Evolutionary conservation across 2,888 invertebrate species (phyloP).

Genomic region (Aphidoletes aphidimyza): DNA sequence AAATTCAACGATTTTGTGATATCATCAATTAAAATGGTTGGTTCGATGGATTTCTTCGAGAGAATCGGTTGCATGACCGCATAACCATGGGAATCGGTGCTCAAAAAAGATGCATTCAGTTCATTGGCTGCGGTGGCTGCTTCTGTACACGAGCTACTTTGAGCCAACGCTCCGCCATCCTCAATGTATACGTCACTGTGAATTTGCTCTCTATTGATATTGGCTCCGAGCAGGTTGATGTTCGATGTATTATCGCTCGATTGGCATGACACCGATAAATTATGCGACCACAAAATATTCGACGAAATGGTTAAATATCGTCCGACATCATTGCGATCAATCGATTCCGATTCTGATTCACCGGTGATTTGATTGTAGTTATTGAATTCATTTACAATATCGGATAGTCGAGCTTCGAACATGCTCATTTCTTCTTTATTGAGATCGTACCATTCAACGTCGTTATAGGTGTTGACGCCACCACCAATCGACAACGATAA

Average conservation of each 20-base stretch:
- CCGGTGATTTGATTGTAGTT: not conserved
- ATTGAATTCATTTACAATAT: not conserved
- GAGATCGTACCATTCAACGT: constrained; percentile 18
- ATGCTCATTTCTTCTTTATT: constrained; percentile 22
- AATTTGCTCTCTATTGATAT: not conserved
- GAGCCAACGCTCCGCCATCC: not conserved
- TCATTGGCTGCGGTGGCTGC: not conserved
- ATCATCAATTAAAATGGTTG: not conserved
- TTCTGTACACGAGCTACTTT: not conserved
- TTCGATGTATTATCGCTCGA: not conserved
- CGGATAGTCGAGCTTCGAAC: not conserved
- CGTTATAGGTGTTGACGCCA: not conserved
- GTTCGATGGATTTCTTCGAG: not conserved
- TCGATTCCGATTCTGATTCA: not conserved
- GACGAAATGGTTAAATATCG: not conserved
- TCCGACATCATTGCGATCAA: not conserved
- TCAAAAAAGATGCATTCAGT: not conserved
- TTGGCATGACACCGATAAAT: constrained; percentile 8
- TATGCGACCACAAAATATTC: not conserved
- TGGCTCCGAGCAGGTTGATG: not conserved
- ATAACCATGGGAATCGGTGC: constrained; percentile 18
- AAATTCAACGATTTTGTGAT: not conserved
- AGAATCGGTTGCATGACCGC: not conserved
- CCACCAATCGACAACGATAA: not conserved
- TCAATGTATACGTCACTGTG: not conserved